Base-by-base conservation (phyloP, 2,113 vertebrate species). In the Nymphicus hollandicus region DNA sequence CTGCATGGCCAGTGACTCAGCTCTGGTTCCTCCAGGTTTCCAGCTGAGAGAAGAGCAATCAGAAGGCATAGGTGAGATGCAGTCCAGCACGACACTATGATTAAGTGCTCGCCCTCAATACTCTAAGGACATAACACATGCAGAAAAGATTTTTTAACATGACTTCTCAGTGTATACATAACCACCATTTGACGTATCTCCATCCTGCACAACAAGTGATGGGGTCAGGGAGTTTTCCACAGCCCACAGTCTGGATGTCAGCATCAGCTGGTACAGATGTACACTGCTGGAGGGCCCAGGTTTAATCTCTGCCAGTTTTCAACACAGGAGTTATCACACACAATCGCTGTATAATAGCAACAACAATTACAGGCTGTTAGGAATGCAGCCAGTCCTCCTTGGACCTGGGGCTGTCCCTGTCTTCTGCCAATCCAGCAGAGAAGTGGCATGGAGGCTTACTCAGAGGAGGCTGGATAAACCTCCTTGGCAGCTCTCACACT, bases 281-380 rank as follows among this genome's bases (percentile, higher is more conserved):
- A 63, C 18, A 5, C 33, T 52, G 64, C 49, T 88, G 84, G 53
- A 80, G 76, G 80, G 49, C 18, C 39, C 46, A 50, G 61, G 20
- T 76, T 95, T 91, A 76, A 77, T 89, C 73, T 72, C 66, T 3
- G 2, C 17, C 4, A 3, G 7, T 80, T 96, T 89, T 69, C 74
- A 66, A 13, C 0, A 0, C 5, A 2, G 58, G 83, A 85, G 39
- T 70, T 89, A 81, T 84, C 77, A 84, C 33, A 71, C 2, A 1
- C 8, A 56, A 22, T 37, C 7, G 18, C 78, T 39, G 52, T 64
- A n/a, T 39, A 84, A 82, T 43, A 81, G 46, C 43, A 84, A 47
- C 35, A 81, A 64, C 50, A 80, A 73, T 96, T 90, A 83, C n/a
- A 83, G 68, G n/a, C 64, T 92, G 81, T 73, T 85, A 82, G 85